phyloP scores from a whole-genome alignment of 2,888 invertebrate species.

The Macrophya annulata region DNA sequence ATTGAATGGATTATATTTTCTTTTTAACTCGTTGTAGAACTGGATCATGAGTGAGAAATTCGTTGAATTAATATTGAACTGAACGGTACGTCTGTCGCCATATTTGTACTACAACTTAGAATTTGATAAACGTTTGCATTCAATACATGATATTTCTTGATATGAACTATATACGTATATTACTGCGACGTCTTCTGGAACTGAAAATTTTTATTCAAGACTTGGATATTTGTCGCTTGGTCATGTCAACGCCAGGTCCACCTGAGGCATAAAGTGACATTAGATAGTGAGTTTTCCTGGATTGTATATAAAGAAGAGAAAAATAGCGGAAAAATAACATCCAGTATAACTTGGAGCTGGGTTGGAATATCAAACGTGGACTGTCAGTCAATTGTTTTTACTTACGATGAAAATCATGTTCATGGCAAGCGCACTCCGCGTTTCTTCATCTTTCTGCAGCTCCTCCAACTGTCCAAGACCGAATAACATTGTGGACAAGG shows the following conservation, averaged over 20 bases:
- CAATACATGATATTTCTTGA: background rate
- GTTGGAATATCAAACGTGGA: background rate
- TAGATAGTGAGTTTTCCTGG: background rate
- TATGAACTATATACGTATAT: background rate
- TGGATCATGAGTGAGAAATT: background rate
- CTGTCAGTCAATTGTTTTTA: constrained; percentile 14
- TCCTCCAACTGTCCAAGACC: background rate
- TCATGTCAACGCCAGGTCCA: constrained; percentile 29
- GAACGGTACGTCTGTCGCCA: background rate
- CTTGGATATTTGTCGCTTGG: constrained; percentile 17
- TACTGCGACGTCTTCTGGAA: background rate
- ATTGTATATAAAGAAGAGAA: constrained; percentile 13
- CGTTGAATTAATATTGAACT: background rate
- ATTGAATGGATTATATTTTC: background rate
- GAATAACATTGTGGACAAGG: background rate
- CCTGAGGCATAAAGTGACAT: background rate
- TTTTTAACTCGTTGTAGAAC: too few relatives aligned
- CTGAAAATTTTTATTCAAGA: background rate
- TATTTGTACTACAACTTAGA: background rate
- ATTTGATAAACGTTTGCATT: background rate
- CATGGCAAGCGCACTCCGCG: background rate
- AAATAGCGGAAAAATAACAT: background rate
- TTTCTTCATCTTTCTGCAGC: background rate
- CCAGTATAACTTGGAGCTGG: background rate
- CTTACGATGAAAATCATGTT: background rate